These are phyloP conservation scores for Brachystomella parvula DNA, from an alignment of 1,140 invertebrate genomes.

Conservation along the genomic window DNA sequence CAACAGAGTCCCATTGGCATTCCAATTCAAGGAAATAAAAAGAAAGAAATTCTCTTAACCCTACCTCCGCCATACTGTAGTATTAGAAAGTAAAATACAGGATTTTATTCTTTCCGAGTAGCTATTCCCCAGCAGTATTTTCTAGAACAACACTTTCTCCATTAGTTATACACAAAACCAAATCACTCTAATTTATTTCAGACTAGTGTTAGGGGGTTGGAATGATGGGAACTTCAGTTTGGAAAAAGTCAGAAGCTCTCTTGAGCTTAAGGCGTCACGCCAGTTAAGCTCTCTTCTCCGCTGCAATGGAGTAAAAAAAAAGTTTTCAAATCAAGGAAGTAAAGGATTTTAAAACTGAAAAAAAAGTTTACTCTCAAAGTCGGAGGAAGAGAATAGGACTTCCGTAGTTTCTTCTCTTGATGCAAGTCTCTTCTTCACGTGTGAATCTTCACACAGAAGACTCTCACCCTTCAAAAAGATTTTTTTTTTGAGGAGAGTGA, in stretches of 20 bases:
- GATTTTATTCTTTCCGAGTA: not conserved
- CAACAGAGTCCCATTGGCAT: conserved; percentile 9
- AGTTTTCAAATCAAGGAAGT: conserved; percentile 7
- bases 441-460: not conserved
- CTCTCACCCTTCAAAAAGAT: not conserved
- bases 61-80: not conserved
- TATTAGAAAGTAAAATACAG: not conserved
- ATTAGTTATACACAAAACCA: not conserved
- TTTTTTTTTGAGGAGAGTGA: not conserved
- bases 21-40: not conserved
- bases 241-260: not conserved
- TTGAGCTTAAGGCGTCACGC: not conserved
- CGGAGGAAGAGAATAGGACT: not conserved
- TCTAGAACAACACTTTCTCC: not conserved
- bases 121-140: not conserved
- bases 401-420: not conserved
- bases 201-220: not conserved
- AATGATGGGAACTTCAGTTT: not conserved
- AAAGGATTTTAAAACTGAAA: not conserved
- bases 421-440: not conserved
- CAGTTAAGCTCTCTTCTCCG: not conserved
- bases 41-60: not conserved
- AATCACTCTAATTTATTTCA: not conserved
- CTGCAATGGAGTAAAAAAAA: not conserved
- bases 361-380: conserved; percentile 4